phyloP scores from a whole-genome alignment of 2,888 invertebrate species.

The Aquatica leii region DNA sequence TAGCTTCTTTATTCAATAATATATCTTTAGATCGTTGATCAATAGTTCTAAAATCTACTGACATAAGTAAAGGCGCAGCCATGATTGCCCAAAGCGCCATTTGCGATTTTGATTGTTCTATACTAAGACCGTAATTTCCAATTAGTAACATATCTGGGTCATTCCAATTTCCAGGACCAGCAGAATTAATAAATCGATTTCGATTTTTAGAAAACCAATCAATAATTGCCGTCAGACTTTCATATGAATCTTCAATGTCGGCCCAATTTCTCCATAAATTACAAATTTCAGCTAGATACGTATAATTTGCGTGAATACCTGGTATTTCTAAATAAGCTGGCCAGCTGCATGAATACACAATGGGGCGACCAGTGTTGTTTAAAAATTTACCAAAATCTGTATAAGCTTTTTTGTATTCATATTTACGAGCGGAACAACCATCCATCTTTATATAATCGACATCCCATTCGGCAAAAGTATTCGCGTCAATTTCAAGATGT shows the following conservation, averaged over 20 bases:
- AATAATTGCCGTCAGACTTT: slow-evolving; percentile 66
- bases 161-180: slow-evolving; percentile 78
- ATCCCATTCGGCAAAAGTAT: slow-evolving; percentile 80
- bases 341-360: slow-evolving; percentile 86
- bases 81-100: slow-evolving; percentile 80
- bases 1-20: slow-evolving; percentile 69
- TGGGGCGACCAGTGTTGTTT: slow-evolving; percentile 78
- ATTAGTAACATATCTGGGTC: slow-evolving; percentile 77
- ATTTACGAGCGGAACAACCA: slow-evolving; percentile 74
- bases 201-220: slow-evolving; percentile 72
- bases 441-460: slow-evolving; percentile 86
- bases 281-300: slow-evolving; percentile 66
- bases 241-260: slow-evolving; percentile 74
- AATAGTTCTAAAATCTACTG: slow-evolving; percentile 71
- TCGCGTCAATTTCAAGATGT: slow-evolving; percentile 72
- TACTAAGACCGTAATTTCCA: slow-evolving; percentile 71
- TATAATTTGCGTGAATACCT: slow-evolving; percentile 67
- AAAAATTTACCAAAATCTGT: slow-evolving; percentile 73
- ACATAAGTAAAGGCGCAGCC: slow-evolving; percentile 77
- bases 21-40: slow-evolving; percentile 67
- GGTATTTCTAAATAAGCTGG: slow-evolving; percentile 77
- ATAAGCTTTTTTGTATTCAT: slow-evolving; percentile 70
- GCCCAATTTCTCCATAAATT: slow-evolving; percentile 76
- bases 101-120: slow-evolving; percentile 74
- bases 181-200: slow-evolving; percentile 65